Percentiles rank a stretch among this genome's conserved stretches.
These are phyloP conservation scores for Neoascia interrupta DNA, from an alignment of 2,888 invertebrate species.

Conservation along the genomic window DNA sequence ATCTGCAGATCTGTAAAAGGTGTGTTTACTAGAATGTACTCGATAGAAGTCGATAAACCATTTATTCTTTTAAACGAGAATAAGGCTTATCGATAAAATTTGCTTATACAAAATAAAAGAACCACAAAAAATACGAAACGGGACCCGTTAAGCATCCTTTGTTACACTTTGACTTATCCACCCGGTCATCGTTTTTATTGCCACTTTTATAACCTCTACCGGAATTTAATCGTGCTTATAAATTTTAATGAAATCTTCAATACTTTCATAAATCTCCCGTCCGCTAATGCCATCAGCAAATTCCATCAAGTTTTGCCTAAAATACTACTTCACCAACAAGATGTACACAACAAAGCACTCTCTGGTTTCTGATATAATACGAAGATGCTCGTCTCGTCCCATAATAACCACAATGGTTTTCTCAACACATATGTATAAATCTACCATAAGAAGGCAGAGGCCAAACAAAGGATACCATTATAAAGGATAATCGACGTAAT, in stretches of 20 bases:
- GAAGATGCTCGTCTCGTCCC: constrained; percentile 7
- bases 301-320: constrained; percentile 32
- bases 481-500: constrained; percentile 60
- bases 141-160: no score
- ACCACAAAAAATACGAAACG: no score
- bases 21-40: no score
- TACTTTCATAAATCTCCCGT: constrained; percentile 18
- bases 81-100: no score
- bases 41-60: no score
- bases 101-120: no score
- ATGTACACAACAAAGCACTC: constrained; percentile 38
- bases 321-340: constrained; percentile 24
- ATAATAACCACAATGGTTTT: constrained; percentile 39
- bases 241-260: background rate
- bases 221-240: no score
- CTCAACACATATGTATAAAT: constrained; percentile 34
- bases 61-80: no score
- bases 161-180: no score
- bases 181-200: no score
- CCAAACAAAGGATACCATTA: constrained; percentile 52
- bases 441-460: constrained; percentile 31
- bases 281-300: constrained; percentile 23
- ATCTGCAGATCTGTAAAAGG: no score
- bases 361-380: constrained; percentile 39
- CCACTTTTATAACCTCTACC: no score